Percentiles rank a stretch among this genome's conserved stretches.
Conservation (phyloP, 2,888 invertebrate genomes). For the Synanthedon formicaeformis region DNA sequence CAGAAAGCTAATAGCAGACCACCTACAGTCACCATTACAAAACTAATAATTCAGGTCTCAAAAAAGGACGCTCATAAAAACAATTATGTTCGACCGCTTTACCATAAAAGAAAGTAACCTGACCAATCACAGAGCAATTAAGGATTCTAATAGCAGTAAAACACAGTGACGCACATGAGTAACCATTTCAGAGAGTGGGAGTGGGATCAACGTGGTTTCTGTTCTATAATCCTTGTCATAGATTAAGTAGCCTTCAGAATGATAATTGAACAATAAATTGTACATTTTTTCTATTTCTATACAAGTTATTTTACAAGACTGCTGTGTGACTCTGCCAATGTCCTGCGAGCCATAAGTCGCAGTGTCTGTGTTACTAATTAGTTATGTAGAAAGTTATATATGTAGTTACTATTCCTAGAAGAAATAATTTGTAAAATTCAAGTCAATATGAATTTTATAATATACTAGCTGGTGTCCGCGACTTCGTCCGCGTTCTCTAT, state of each 20-base stretch:
- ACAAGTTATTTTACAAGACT: no score
- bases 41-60: constrained; percentile 44
- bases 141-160: constrained; percentile 63
- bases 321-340: no score
- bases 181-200: constrained; percentile 10
- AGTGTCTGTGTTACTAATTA: no score
- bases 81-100: constrained; percentile 65
- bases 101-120: constrained; percentile 65
- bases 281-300: no score
- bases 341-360: no score
- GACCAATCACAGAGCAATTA: constrained; percentile 62
- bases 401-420: no score
- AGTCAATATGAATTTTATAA: no score
- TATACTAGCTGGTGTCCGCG: no score
- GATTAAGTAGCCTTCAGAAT: constrained; percentile 2
- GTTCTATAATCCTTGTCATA: constrained; percentile 23
- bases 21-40: constrained; percentile 43
- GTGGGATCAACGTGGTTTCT: constrained; percentile 21
- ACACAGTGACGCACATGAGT: constrained; percentile 42
- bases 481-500: no score
- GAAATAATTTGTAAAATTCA: no score
- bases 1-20: constrained; percentile 48
- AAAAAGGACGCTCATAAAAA: constrained; percentile 65
- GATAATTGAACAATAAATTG: no score
- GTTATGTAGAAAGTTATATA: constrained; percentile 1